Percentiles rank a stretch among this genome's conserved stretches.
These are phyloP conservation scores for Hoplostethus mediterraneus DNA, from an alignment of 2,797 vertebrate genomes.

Conservation along the genomic window DNA sequence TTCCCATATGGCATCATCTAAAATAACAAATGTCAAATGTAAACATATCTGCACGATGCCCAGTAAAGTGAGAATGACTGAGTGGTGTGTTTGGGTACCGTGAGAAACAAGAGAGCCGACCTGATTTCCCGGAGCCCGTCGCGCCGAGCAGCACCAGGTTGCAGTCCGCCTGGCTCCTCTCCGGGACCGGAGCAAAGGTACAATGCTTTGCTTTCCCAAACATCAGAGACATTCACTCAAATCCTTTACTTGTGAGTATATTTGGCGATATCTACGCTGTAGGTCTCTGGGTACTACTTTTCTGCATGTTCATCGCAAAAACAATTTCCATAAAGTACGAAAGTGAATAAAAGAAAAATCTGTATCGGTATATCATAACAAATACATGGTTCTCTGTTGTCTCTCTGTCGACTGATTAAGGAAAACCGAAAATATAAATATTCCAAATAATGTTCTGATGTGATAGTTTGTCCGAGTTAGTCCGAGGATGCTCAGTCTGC, in stretches of 20 bases:
- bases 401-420: background rate
- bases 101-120: slow-evolving; percentile 68
- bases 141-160: slow-evolving; percentile 91
- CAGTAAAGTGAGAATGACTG: background rate
- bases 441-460: background rate
- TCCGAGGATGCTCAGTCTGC: background rate
- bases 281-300: background rate
- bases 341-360: background rate
- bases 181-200: slow-evolving; percentile 60
- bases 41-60: background rate
- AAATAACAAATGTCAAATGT: background rate
- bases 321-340: background rate
- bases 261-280: background rate
- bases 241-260: background rate
- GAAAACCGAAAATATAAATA: background rate
- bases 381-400: no score
- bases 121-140: slow-evolving; percentile 91
- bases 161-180: slow-evolving; percentile 84
- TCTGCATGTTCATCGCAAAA: background rate
- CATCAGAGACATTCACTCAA: slow-evolving; percentile 81
- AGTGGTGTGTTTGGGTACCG: no score
- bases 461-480: background rate
- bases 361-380: no score
- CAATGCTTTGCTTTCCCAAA: slow-evolving; percentile 86
- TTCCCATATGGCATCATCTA: slow-evolving; percentile 20